Evolutionary conservation across 1,140 invertebrate species (phyloP), one percentile per base, ranked within the genome.

Genomic region (Galendromus occidentalis): DNA sequence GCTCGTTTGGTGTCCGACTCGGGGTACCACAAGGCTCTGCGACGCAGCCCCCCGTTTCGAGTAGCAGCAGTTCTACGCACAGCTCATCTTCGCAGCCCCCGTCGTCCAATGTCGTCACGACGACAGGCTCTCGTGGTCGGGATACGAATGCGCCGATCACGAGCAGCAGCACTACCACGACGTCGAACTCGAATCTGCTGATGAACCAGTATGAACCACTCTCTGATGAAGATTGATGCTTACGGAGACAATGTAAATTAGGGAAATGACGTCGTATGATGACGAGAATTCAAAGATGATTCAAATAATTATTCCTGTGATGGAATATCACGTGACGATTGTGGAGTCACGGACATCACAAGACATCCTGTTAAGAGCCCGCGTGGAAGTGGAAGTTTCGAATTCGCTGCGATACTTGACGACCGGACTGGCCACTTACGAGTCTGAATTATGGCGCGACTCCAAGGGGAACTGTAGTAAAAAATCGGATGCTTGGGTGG

Each of bases 131-230:
- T 30, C 59, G 45, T n/a, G 64, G 30, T 17, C 41, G 65, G 20
- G 47, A 44, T 25, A 30, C 42, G 18, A 28, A 28, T 9, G 51
- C 51, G 51, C 25, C 33, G 12, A 33, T 59, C 12, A 17, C 51
- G 17, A 59, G 12, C 51, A 47, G 45, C 45, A 47, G 45, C 14
- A 47, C 5, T 17, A 47, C 18, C 4, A 39, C 9, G 12, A 25
- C 51, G 1, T 25, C 51, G 22, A 59, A 59, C 25, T 59, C 51
- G 14, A 59, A 59, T 59, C 2, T 59, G 20, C 12, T 59, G 25
- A 59, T 59, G 51, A 59, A 59, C 22, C 86, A 89, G 74, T 90
- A 89, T 75, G 87, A 89, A 75, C 85, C 86, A 22, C 79, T 90
- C 1, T 88, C 86, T 65, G 87, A 89, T 77, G 87, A 90, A 77